Conservation (phyloP, 2,797 vertebrate genomes). For the Anabacerthia variegaticeps region DNA sequence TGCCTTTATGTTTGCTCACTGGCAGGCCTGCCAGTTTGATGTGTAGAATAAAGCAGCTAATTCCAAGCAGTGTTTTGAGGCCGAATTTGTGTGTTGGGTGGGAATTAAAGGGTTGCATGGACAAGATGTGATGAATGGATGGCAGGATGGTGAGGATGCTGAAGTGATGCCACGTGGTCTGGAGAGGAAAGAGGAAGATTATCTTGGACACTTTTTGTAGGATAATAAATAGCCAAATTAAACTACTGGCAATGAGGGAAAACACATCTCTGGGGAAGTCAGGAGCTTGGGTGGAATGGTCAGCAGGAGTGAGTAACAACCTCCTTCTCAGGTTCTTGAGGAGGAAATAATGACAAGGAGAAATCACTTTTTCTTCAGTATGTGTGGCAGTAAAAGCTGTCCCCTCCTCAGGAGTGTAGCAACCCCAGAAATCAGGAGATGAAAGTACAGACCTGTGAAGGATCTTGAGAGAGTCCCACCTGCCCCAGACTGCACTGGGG, state of each 20-base stretch:
- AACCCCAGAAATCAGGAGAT: neutral
- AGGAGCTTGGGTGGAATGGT: neutral
- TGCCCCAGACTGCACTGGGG: neutral
- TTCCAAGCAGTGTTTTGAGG: neutral
- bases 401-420: neutral
- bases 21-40: neutral
- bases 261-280: neutral
- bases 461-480: neutral
- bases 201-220: neutral
- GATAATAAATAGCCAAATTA: neutral
- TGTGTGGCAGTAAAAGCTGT: neutral
- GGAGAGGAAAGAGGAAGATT: neutral
- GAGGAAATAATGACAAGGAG: neutral
- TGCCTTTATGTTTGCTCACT: neutral
- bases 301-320: neutral
- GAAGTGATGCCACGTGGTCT: rapidly evolving
- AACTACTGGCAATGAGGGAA: neutral
- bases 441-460: neutral
- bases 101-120: neutral
- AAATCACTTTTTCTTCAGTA: neutral
- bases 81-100: neutral
- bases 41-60: neutral
- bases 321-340: neutral
- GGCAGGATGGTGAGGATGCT: neutral
- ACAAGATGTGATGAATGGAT: neutral